Base-by-base conservation (phyloP, 1,140 invertebrate genomes). In the Achatina immaculata region DNA sequence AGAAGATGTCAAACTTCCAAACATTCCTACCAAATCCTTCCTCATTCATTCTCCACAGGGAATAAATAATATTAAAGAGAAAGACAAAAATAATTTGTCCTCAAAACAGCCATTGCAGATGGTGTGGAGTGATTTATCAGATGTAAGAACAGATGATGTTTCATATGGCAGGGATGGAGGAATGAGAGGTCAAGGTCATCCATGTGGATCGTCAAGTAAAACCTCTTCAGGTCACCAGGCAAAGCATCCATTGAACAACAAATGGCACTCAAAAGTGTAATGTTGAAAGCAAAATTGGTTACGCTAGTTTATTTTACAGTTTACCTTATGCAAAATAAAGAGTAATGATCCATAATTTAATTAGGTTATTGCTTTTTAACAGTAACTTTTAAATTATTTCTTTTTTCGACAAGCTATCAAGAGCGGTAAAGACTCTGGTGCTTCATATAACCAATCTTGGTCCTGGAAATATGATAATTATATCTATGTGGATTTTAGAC, bases 11-110 rank as follows among this genome's bases (percentile, higher is more conserved):
- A 72, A 74, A 21, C 75, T 83, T n/a, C 82, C 82, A 9, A 45
- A 78, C n/a, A 80, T 83, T 51, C 55, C 38, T 16, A 31, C 74
- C 55, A 83, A 62, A 40, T 72, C 74, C 1, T 81, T 81, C 45
- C 82, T 83, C 31, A 76, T 83, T 65, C 80, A 83, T 45, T 69
- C 79, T 31, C 55, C 65, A 9, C 82, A 83, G 38, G 82, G 82
- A 7, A 31, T 75, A n/a, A 62, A 51, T 40, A 75, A 40, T 19
- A n/a, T 69, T 16, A 31, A 31, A 36, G 38, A 69, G 58, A 62
- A 77, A 78, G 36, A 55, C 68, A 40, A 31, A 55, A 48, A 0
- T 38, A 65, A 21, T 51, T 36, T 78, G 34, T 43, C 72, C n/a
- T 28, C 74, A 16, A n/a, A 38, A 34, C 7, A n/a, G 28, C 78